Evolutionary conservation across 2,797 vertebrate genomes (phyloP), one percentile per base, ranked within the genome.

Genomic region (Sebastes cheni): DNA sequence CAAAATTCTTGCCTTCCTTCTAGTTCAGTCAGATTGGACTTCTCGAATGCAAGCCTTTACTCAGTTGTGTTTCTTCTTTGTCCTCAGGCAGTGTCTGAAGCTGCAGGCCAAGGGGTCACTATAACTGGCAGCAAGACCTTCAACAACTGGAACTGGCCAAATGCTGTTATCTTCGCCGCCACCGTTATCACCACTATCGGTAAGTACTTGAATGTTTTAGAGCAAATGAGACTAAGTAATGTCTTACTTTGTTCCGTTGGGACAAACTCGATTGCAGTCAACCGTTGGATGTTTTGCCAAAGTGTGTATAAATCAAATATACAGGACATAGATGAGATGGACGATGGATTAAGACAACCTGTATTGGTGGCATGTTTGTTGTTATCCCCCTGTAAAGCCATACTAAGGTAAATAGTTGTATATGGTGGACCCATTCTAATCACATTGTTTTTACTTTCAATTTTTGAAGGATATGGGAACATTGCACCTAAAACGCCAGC

Each of bases 121-220:
- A 99, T 99, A 83, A 98, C 97, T 0, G 98, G 97, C 80, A 97
- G 96, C 77, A 97, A 96, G 86, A 97, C 97, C 32, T 99, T 99
- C 88, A 99, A 99, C 94, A 99, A 99, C 92, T 99, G 99, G 99
- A 99, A 99, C 83, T 99, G 99, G 99, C 97, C 98, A 13, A 99
- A 99, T 1, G 99, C 98, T 0, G 98, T 99, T 85, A 99, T 99
- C 89, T 99, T 99, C 83, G 98, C 99, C 52, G 99, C 99, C 78
- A 99, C 99, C 0, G 97, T 99, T 72, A 99, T 99, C 89, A 99
- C 99, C 46, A 99, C 99, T 20, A 99, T 99, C 0, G 99, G 99
- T 99, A 91, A 89, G 93, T 86, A 67, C 75, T 67, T 46, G 18
- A 64, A 54, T 2, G 3, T 66, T 77, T n/a, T 39, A 7, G 9